Evolutionary conservation across 2,113 vertebrate genomes (phyloP), one percentile per base, ranked within the genome.

Genomic region (Ceratotherium simum): DNA sequence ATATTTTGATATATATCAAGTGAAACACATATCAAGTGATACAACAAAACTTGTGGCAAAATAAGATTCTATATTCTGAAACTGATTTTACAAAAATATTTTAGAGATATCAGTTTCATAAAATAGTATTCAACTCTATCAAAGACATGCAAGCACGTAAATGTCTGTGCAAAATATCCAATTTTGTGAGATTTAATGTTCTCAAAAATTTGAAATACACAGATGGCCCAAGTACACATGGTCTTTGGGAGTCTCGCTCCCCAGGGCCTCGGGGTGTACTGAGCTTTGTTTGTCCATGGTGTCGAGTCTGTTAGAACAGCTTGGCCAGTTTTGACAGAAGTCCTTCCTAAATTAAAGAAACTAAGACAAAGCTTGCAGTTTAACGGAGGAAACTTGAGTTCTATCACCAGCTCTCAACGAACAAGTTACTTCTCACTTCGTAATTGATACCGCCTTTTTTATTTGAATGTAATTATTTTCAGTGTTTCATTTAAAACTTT

Each of bases 221-320:
- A 98, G 97, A 98, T 98, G 96, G 95, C n/a, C 86, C 94, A 98
- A 97, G 87, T 95, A 96, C 95, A 97, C 95, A 97, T 78, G 87
- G 97, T 96, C 95, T 98, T 98, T 87, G 46, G 76, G 96, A 98
- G 87, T 94, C 94, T 96, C 96, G 92, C 84, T 96, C 89, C 48
- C 91, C 97, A 92, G 92, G 81, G 97, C 84, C 88, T 95, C 72
- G 67, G 94, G 82, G 84, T 87, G 11, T 80, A 46, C 87, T 92
- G 75, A 64, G 33, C 80, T 88, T 95, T 97, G 91, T 96, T 98
- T 98, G 87, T 90, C 79, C 88, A 97, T 97, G 95, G 87, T 95
- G 65, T 95, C 84, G 96, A 94, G 96, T 98, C 96, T 98, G 95
- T 98, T 97, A 94, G 92, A 96, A 97, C 96, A 98, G 97, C 87